These are phyloP conservation scores for Barypeithes pellucidus DNA, from an alignment of 2,888 invertebrate genomes.

Conservation along the genomic window DNA sequence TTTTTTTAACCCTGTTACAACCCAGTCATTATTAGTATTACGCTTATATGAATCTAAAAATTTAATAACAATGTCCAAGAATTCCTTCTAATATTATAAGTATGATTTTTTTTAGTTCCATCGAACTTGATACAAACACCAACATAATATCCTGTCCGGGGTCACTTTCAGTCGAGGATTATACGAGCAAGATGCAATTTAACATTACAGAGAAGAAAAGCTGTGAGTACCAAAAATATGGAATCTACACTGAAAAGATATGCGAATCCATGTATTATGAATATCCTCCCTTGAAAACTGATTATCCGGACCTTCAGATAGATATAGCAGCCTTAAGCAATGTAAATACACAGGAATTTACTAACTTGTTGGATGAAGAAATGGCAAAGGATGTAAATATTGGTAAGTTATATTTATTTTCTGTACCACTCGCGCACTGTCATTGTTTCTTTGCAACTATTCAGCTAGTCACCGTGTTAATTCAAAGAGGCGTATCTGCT, in stretches of 20 bases:
- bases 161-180: conserved; percentile 57
- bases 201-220: conserved; percentile 63
- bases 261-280: conserved; percentile 69
- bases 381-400: conserved; percentile 67
- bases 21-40: too few relatives aligned
- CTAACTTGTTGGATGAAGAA: conserved; percentile 73
- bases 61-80: too few relatives aligned
- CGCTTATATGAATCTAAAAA: too few relatives aligned
- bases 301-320: conserved; percentile 68
- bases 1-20: too few relatives aligned
- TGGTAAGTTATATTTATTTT: conserved; percentile 35
- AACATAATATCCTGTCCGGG: conserved; percentile 62
- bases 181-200: conserved; percentile 63
- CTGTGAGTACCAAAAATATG: conserved; percentile 63
- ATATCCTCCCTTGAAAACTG: conserved; percentile 65
- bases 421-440: too few relatives aligned
- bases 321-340: conserved; percentile 67
- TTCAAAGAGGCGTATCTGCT: too few relatives aligned
- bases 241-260: conserved; percentile 64
- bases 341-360: conserved; percentile 72
- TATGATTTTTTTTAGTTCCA: conserved; percentile 56
- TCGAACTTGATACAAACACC: conserved; percentile 63
- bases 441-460: too few relatives aligned
- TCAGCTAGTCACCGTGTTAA: too few relatives aligned
- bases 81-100: too few relatives aligned